Percentiles rank a stretch among this genome's conserved stretches.
Conservation (phyloP, 1,140 invertebrate species). For the Metaphire vulgaris region DNA sequence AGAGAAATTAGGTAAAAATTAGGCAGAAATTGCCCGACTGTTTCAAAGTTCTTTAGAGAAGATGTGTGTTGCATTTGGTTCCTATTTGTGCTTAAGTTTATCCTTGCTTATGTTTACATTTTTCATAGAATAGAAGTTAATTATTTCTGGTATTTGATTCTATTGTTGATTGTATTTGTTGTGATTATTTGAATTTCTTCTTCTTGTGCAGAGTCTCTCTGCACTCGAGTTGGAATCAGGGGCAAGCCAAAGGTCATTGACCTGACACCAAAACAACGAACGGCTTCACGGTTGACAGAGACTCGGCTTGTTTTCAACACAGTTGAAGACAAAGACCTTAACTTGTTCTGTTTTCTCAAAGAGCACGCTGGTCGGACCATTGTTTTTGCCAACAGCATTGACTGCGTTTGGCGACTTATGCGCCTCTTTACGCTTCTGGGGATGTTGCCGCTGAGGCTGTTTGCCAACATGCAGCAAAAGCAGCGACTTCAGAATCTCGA, state of each 20-base stretch:
- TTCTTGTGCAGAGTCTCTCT: conserved; percentile 41
- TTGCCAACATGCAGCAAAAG: conserved; percentile 91
- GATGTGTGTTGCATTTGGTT: too few relatives aligned
- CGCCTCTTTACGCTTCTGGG: conserved; percentile 73
- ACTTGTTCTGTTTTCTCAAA: conserved; percentile 85
- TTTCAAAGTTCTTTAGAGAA: too few relatives aligned
- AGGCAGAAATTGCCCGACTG: too few relatives aligned
- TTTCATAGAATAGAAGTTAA: too few relatives aligned
- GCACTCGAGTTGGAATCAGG: conserved; percentile 67
- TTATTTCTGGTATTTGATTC: too few relatives aligned
- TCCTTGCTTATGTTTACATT: too few relatives aligned
- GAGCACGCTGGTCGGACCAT: conserved; percentile 78
- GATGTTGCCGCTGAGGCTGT: conserved; percentile 72
- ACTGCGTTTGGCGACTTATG: conserved; percentile 75
- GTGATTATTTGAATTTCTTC: too few relatives aligned
- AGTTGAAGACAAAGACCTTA: conserved; percentile 68
- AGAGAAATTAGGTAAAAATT: conserved; percentile 40
- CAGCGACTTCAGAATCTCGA: conserved; percentile 92
- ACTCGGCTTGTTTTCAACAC: conserved; percentile 61
- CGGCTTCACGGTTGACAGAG: conserved; percentile 74
- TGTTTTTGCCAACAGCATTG: conserved; percentile 96
- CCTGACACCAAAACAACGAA: conserved; percentile 67
- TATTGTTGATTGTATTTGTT: too few relatives aligned
- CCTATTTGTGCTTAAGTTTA: too few relatives aligned
- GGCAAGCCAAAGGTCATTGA: conserved; percentile 86